Percentiles rank a stretch among this genome's conserved stretches.
phyloP scores from a whole-genome alignment of 2,888 invertebrate genomes.

The Gryllus longicercus region DNA sequence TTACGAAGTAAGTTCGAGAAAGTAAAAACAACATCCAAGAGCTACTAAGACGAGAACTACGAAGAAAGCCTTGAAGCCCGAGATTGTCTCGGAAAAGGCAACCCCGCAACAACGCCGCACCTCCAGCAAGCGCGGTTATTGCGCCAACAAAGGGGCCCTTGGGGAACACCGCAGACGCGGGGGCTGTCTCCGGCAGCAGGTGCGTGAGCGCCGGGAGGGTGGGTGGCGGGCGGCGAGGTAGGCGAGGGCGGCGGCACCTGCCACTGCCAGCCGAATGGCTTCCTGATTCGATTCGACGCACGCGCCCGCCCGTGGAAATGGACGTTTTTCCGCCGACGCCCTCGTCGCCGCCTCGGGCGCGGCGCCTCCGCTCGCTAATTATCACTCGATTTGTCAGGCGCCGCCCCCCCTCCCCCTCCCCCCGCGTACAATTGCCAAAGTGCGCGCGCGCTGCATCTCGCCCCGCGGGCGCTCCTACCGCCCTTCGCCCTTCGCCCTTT shows the following conservation, averaged over 20 bases:
- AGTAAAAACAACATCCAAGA: no score
- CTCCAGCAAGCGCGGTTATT: no score
- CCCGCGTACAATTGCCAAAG: no score
- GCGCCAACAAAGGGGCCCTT: no score
- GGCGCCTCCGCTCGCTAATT: background rate
- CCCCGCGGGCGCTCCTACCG: background rate
- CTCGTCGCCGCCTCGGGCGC: background rate
- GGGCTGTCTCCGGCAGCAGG: no score
- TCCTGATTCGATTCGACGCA: conserved; percentile 17
- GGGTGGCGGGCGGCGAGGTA: background rate
- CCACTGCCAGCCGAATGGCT: conserved; percentile 7
- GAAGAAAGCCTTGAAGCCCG: no score
- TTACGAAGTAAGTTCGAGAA: no score
- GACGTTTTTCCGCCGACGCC: background rate
- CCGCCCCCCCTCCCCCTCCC: background rate
- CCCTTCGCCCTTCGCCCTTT: background rate
- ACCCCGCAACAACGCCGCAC: no score
- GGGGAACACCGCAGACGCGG: no score
- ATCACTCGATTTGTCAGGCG: background rate
- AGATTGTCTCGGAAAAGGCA: no score
- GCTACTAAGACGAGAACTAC: no score
- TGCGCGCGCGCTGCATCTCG: no score
- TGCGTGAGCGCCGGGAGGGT: background rate
- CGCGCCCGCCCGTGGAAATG: conserved; percentile 10
- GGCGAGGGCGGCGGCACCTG: background rate